phyloP scores from a whole-genome alignment of 2,797 vertebrate genomes.

The Perdix hodgsoniae region DNA sequence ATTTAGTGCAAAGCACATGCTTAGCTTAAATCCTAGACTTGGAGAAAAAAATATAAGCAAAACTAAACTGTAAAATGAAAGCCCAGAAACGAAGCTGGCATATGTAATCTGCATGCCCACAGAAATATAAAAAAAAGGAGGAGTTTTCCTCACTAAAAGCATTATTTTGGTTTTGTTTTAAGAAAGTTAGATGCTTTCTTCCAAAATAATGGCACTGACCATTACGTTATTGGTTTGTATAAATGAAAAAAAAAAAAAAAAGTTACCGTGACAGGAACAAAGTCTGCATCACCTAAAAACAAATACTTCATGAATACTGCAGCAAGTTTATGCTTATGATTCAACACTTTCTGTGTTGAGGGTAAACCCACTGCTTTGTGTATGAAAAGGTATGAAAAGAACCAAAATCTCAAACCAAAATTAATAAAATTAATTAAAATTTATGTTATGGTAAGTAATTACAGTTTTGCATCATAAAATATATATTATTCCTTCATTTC shows the following conservation, averaged over 20 bases:
- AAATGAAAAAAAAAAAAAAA: neutral
- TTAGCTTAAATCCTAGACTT: neutral
- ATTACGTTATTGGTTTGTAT: neutral
- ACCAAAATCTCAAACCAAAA: neutral
- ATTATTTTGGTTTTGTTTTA: slow-evolving; percentile 23
- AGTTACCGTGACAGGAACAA: neutral
- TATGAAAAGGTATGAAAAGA: neutral
- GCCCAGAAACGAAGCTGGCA: neutral
- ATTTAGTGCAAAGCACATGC: slow-evolving; percentile 49
- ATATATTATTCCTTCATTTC: neutral
- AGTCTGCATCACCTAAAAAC: neutral
- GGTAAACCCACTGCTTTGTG: neutral
- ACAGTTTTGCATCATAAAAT: neutral
- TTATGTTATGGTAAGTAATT: neutral
- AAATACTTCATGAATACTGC: neutral
- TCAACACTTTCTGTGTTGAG: neutral
- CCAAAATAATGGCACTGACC: slow-evolving; percentile 4
- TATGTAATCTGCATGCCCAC: neutral
- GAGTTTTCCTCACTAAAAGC: neutral
- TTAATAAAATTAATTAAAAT: neutral
- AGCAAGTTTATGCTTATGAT: neutral
- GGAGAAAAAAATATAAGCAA: neutral
- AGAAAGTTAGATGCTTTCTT: neutral
- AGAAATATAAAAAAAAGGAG: neutral
- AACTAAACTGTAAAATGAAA: neutral